Evolutionary conservation across 2,888 invertebrate species (phyloP).

Genomic region (Xestia c-nigrum): DNA sequence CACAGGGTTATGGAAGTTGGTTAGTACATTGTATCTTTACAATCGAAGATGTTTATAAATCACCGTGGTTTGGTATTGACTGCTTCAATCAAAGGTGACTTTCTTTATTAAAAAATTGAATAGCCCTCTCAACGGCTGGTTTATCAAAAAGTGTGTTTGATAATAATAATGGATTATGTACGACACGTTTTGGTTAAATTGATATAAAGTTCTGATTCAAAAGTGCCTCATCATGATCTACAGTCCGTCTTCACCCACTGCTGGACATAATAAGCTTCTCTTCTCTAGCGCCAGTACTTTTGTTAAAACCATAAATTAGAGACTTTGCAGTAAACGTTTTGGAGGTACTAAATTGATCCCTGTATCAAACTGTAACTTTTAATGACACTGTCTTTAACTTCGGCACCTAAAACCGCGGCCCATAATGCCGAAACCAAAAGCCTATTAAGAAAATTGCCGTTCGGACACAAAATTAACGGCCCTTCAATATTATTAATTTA

Average conservation of each 20-base stretch:
- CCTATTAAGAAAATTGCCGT: slow-evolving; percentile 64
- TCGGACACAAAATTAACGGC: slow-evolving; percentile 65
- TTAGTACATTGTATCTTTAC: slow-evolving; percentile 30
- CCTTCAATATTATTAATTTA: slow-evolving; percentile 69
- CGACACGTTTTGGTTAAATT: neutral
- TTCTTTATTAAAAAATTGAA: neutral
- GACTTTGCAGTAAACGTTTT: neutral
- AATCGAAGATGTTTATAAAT: slow-evolving; percentile 34
- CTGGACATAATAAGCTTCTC: neutral
- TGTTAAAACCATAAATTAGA: slow-evolving; percentile 12
- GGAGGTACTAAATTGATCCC: slow-evolving; percentile 21
- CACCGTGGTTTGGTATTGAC: neutral
- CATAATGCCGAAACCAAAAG: slow-evolving; percentile 53
- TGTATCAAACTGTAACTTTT: slow-evolving; percentile 39
- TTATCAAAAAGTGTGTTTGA: slow-evolving; percentile 3
- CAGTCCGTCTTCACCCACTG: neutral
- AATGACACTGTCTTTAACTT: slow-evolving; percentile 54
- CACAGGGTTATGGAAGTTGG: slow-evolving; percentile 24
- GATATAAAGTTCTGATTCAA: neutral
- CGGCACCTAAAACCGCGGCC: slow-evolving; percentile 44
- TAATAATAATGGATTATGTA: neutral
- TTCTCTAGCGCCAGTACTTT: neutral
- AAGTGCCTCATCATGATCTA: neutral
- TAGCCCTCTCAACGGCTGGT: neutral
- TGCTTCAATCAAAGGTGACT: slow-evolving; percentile 11